Conservation (phyloP, 2,888 invertebrate species). For the Corbicula japonica region DNA sequence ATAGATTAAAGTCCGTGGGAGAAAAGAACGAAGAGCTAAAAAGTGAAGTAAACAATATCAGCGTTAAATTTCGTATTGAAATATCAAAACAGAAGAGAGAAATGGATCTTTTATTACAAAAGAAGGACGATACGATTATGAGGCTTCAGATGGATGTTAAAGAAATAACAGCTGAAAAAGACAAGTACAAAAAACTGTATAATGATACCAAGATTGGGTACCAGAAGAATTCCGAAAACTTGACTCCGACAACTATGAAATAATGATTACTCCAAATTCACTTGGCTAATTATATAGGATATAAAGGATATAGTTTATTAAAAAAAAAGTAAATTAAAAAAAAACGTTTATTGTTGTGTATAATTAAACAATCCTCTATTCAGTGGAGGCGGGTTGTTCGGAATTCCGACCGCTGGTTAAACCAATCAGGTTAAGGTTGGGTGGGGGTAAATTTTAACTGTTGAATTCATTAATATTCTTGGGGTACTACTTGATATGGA, state of each 20-base stretch:
- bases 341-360: too few relatives aligned
- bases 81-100: conserved; percentile 64
- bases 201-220: conserved; percentile 71
- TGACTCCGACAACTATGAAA: not conserved
- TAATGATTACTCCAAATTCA: too few relatives aligned
- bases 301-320: too few relatives aligned
- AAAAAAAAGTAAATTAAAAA: too few relatives aligned
- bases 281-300: too few relatives aligned
- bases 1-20: conserved; percentile 51
- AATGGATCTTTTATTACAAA: conserved; percentile 56
- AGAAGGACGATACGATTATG: conserved; percentile 67
- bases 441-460: too few relatives aligned
- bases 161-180: conserved; percentile 73
- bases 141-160: conserved; percentile 65
- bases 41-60: conserved; percentile 47
- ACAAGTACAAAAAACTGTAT: conserved; percentile 72
- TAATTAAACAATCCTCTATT: too few relatives aligned
- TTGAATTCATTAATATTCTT: too few relatives aligned
- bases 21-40: conserved; percentile 59
- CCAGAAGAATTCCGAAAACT: conserved; percentile 51
- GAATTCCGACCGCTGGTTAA: too few relatives aligned
- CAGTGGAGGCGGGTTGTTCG: too few relatives aligned
- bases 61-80: conserved; percentile 59
- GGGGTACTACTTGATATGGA: too few relatives aligned
- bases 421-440: too few relatives aligned